phyloP scores from a whole-genome alignment of 2,797 vertebrate species.

The Crax fasciolata region DNA sequence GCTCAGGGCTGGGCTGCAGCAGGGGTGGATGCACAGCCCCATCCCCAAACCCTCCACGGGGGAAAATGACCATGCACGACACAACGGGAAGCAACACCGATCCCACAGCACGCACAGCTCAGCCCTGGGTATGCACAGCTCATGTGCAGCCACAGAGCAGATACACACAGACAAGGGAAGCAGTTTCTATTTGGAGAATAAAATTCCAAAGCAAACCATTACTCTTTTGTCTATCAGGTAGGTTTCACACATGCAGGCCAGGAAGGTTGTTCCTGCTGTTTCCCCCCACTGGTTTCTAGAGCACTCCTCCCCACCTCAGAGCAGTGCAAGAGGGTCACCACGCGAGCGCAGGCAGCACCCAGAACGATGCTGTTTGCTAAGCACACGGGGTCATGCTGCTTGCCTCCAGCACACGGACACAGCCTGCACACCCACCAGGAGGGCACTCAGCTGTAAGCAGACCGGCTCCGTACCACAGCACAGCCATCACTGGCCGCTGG shows the following conservation, averaged over 20 bases:
- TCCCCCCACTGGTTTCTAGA: rapidly evolving
- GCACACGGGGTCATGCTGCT: not conserved
- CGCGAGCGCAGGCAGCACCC: not conserved
- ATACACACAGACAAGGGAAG: not conserved
- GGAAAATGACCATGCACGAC: not conserved
- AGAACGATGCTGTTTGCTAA: not conserved
- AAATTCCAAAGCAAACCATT: not conserved
- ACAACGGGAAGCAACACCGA: rapidly evolving
- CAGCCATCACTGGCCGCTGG: not conserved
- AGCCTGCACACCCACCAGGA: rapidly evolving
- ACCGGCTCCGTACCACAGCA: rapidly evolving
- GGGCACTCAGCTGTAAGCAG: not conserved
- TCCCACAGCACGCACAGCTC: not conserved
- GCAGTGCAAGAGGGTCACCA: not conserved
- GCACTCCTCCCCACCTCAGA: not conserved
- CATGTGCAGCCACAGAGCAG: not conserved
- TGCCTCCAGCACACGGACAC: not conserved
- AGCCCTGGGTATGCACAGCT: not conserved
- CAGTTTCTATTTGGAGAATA: not conserved
- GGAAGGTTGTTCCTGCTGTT: not conserved
- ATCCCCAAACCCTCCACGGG: not conserved
- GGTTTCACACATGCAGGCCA: not conserved
- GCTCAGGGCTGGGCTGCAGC: too few species aligned
- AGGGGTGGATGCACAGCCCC: too few species aligned
- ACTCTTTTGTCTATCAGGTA: rapidly evolving